Conservation (phyloP, 2,888 invertebrate species). For the Drosophila maculinotata region DNA sequence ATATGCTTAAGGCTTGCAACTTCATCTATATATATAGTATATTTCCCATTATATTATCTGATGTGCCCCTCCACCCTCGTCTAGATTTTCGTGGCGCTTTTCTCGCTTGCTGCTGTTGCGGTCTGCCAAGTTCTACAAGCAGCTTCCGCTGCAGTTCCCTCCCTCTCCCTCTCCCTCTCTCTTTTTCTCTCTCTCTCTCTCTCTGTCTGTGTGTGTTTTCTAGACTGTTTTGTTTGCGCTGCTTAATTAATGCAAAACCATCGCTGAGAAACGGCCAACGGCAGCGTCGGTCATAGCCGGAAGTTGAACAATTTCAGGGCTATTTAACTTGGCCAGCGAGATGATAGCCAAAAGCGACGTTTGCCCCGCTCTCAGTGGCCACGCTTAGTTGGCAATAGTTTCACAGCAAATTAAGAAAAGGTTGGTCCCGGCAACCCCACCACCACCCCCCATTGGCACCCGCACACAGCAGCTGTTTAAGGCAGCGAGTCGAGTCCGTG, state of each 20-base stretch:
- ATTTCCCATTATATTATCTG: neutral
- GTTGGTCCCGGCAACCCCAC: constrained; percentile 57
- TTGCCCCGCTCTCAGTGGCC: constrained; percentile 41
- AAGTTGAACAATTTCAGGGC: constrained; percentile 78
- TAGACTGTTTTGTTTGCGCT: constrained; percentile 31
- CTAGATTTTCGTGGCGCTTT: constrained; percentile 8
- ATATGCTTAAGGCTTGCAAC: no score
- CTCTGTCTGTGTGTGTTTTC: neutral
- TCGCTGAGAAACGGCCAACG: constrained; percentile 72
- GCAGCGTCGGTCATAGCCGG: constrained; percentile 62
- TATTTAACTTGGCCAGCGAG: constrained; percentile 72
- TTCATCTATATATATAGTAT: no score
- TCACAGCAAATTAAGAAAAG: constrained; percentile 82
- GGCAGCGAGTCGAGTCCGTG: constrained; percentile 24
- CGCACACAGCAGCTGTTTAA: constrained; percentile 31
- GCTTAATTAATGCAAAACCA: constrained; percentile 62
- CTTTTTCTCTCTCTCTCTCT: neutral
- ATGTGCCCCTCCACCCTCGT: neutral
- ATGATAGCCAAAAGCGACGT: constrained; percentile 46
- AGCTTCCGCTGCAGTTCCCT: constrained; percentile 21
- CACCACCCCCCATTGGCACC: constrained; percentile 10
- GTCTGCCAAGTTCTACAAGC: constrained; percentile 42
- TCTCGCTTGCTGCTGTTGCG: constrained; percentile 41
- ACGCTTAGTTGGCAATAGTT: constrained; percentile 80
- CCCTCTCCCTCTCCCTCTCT: neutral